phyloP scores from a whole-genome alignment of 2,888 invertebrate genomes.

The Drosophila macrospina region DNA sequence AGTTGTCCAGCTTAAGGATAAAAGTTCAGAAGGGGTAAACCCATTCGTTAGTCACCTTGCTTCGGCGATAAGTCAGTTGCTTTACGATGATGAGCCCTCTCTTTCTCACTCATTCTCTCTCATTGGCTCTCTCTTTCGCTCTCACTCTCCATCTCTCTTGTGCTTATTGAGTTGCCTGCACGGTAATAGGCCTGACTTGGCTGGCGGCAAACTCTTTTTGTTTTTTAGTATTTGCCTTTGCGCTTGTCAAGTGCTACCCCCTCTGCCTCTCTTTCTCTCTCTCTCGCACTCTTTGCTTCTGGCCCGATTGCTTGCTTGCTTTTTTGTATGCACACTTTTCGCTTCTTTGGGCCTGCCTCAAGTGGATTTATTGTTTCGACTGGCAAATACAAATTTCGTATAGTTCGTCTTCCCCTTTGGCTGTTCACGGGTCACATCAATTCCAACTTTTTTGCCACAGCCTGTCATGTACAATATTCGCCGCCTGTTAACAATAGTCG shows the following conservation, averaged over 20 bases:
- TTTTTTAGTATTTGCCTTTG: constrained; percentile 28
- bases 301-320: constrained; percentile 15
- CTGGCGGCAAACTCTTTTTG: constrained; percentile 43
- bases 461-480: constrained; percentile 73
- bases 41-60: constrained; percentile 20
- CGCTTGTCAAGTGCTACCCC: constrained; percentile 49
- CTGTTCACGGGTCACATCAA: constrained; percentile 53
- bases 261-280: constrained; percentile 28
- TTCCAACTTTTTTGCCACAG: constrained; percentile 42
- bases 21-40: constrained; percentile 4
- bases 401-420: constrained; percentile 15
- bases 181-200: constrained; percentile 15
- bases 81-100: constrained; percentile 8
- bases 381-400: constrained; percentile 75
- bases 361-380: constrained; percentile 80
- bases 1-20: not conserved
- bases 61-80: constrained; percentile 37
- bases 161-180: constrained; percentile 8
- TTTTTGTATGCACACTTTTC: constrained; percentile 34
- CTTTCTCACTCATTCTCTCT: not conserved
- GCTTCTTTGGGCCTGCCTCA: constrained; percentile 35
- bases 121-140: not conserved
- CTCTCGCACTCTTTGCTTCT: constrained; percentile 33
- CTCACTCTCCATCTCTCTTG: not conserved
- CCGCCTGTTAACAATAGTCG: constrained; percentile 71